Evolutionary conservation across 2,888 invertebrate species (phyloP).

Genomic region (Caenorhabditis sp.): DNA sequence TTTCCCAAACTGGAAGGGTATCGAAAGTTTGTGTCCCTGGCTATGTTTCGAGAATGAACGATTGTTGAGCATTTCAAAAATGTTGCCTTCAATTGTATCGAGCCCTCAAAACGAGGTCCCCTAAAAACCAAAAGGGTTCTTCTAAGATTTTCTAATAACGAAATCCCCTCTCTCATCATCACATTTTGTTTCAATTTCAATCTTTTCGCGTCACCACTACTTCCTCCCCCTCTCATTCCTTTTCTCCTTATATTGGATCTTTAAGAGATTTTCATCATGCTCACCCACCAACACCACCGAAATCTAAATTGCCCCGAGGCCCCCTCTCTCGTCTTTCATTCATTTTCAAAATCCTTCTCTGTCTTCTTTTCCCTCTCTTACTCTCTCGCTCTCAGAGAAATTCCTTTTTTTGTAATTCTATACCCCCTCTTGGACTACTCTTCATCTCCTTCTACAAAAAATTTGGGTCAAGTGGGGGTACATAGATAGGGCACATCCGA

Average conservation of each 20-base stretch:
- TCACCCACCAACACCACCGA: not conserved
- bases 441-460: not conserved
- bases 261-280: conserved; percentile 44
- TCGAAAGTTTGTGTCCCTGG: no score
- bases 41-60: no score
- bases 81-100: no score
- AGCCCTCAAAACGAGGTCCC: no score
- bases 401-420: conserved; percentile 26
- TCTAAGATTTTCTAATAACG: conserved; percentile 5
- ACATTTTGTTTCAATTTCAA: conserved; percentile 18
- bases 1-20: no score
- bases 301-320: conserved; percentile 32
- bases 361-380: conserved; percentile 1
- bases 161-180: not conserved
- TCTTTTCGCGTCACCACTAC: conserved; percentile 8
- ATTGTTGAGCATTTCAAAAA: no score
- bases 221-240: not conserved
- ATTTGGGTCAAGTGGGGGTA: conserved; percentile 49
- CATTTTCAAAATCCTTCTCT: conserved; percentile 6
- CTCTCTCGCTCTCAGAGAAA: not conserved
- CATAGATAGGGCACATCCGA: conserved; percentile 1
- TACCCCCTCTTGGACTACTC: not conserved
- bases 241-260: conserved; percentile 35
- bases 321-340: conserved; percentile 16
- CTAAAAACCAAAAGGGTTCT: not conserved